Percentiles rank a stretch among this genome's conserved stretches.
phyloP scores from a whole-genome alignment of 2,888 invertebrate species.

The Tupiocoris notatus region DNA sequence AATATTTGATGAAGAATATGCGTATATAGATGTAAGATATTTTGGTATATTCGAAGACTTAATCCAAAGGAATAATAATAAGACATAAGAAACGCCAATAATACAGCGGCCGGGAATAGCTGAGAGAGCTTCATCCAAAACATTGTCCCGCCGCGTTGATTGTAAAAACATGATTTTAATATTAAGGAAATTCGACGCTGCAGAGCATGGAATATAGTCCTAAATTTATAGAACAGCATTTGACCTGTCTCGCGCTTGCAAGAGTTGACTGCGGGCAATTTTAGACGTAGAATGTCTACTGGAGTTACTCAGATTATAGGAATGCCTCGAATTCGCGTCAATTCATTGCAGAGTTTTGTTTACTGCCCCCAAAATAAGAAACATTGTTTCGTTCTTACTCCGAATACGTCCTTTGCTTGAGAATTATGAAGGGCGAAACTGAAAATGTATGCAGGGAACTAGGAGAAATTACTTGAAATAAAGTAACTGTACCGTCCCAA shows the following conservation, averaged over 20 bases:
- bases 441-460: too few species aligned
- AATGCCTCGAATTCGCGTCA: neutral
- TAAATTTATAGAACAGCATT: slow-evolving; percentile 14
- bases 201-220: slow-evolving; percentile 29
- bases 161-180: slow-evolving; percentile 8
- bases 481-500: slow-evolving; percentile 24
- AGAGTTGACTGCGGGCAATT: neutral
- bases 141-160: neutral
- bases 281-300: neutral
- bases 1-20: slow-evolving; percentile 40
- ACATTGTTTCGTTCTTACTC: neutral
- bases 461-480: slow-evolving; percentile 8
- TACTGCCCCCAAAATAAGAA: neutral
- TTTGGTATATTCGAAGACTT: slow-evolving; percentile 43
- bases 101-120: neutral
- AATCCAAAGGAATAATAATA: slow-evolving; percentile 3
- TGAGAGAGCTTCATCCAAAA: neutral
- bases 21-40: slow-evolving; percentile 45
- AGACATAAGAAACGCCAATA: neutral
- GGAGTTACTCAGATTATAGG: neutral
- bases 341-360: too few species aligned
- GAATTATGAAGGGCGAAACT: too few species aligned
- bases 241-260: slow-evolving; percentile 5
- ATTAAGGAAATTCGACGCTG: neutral
- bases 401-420: too few species aligned